Evolutionary conservation across 2,797 vertebrate genomes (phyloP).

Genomic region (Coracias cyanogaster): DNA sequence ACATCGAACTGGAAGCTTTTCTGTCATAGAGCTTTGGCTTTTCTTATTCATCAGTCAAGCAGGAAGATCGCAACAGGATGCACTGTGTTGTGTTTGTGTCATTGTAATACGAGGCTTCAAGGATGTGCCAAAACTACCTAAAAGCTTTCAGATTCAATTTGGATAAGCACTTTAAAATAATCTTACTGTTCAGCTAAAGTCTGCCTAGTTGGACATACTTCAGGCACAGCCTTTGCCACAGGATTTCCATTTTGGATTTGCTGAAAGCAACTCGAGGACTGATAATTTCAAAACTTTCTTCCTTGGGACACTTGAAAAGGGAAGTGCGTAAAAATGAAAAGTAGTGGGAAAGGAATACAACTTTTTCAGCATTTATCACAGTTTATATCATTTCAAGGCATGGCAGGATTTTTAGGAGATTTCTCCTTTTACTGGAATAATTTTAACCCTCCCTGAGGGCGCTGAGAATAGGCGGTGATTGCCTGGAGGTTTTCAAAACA

Average conservation of each 20-base stretch:
- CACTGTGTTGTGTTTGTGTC: not conserved
- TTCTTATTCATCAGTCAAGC: not conserved
- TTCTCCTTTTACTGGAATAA: not conserved
- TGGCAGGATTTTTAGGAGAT: not conserved
- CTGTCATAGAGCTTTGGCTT: not conserved
- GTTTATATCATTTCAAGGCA: not conserved
- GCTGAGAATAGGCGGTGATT: not conserved
- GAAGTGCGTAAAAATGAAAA: not conserved
- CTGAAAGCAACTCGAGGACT: not conserved
- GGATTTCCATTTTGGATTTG: not conserved
- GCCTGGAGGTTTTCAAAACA: not conserved
- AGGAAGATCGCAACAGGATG: not conserved
- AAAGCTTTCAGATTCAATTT: conserved; percentile 2
- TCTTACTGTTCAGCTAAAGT: not conserved
- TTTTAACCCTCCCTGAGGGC: not conserved
- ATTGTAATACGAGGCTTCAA: not conserved
- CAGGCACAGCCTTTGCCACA: not conserved
- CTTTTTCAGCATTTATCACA: not conserved
- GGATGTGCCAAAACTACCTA: not conserved
- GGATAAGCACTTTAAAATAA: not conserved
- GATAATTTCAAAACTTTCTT: not conserved
- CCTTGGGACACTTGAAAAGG: not conserved
- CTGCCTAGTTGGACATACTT: not conserved
- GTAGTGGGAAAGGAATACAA: not conserved
- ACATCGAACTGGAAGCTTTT: not conserved